phyloP scores from a whole-genome alignment of 2,797 vertebrate genomes.

The Novumbra hubbsi region DNA sequence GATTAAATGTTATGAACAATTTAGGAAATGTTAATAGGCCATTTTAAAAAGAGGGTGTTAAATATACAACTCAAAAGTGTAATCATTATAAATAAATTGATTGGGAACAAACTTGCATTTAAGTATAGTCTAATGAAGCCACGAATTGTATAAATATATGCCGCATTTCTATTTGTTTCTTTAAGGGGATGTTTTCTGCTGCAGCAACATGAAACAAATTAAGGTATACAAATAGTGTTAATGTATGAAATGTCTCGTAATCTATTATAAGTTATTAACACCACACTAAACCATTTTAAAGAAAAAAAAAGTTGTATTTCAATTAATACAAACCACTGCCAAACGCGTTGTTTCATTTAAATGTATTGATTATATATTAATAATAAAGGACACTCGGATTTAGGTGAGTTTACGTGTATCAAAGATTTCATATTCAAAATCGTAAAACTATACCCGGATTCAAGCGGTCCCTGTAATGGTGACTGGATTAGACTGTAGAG shows the following conservation, averaged over 20 bases:
- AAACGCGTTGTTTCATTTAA: neutral
- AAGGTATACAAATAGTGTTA: neutral
- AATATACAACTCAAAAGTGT: neutral
- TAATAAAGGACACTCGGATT: neutral
- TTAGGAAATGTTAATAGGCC: neutral
- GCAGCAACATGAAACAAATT: neutral
- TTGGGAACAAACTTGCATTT: neutral
- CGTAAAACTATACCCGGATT: conserved; percentile 19
- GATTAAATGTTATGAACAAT: neutral
- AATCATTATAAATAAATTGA: neutral
- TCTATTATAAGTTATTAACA: neutral
- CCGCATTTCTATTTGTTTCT: neutral
- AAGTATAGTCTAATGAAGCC: neutral
- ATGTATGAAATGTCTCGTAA: neutral
- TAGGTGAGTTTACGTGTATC: neutral
- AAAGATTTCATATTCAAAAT: neutral
- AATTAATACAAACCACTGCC: neutral
- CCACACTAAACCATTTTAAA: neutral
- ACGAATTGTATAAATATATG: neutral
- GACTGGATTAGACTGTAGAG: conserved; percentile 71
- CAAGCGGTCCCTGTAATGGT: too few relatives aligned
- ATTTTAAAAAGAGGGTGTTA: neutral
- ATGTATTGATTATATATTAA: conserved; percentile 2
- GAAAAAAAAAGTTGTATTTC: neutral
- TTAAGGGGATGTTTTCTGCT: neutral